phyloP scores from a whole-genome alignment of 2,113 vertebrate genomes.

The Paradoxurus hermaphroditus region DNA sequence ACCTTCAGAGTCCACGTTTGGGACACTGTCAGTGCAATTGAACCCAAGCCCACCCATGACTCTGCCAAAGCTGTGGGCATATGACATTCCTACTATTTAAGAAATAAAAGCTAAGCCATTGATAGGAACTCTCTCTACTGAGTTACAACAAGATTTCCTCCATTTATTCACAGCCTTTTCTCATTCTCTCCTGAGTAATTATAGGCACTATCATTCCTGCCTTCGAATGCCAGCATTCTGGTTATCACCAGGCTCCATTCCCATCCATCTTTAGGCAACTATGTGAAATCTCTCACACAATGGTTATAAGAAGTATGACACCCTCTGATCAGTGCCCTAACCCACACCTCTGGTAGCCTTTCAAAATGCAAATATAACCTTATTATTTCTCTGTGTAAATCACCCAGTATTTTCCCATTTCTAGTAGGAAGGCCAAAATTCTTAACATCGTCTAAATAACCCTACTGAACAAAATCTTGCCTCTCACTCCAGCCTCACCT shows the following conservation, averaged over 20 bases:
- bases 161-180: background rate
- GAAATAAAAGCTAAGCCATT: background rate
- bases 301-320: background rate
- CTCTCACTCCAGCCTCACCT: background rate
- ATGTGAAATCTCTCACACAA: background rate
- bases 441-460: background rate
- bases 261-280: background rate
- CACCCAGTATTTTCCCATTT: background rate
- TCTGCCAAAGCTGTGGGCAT: background rate
- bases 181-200: background rate
- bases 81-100: background rate
- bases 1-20: background rate
- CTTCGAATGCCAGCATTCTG: background rate
- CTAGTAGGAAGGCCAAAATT: background rate
- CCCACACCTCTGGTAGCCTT: background rate
- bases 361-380: background rate
- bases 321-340: background rate
- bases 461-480: too few species aligned
- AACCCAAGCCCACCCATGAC: fast-evolving
- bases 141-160: background rate
- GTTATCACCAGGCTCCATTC: background rate
- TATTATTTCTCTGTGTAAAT: background rate
- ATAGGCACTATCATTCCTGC: background rate
- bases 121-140: background rate
- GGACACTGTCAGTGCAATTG: background rate